These are phyloP conservation scores for Podilymbus podiceps DNA, from an alignment of 2,113 vertebrate genomes.

Conservation along the genomic window DNA sequence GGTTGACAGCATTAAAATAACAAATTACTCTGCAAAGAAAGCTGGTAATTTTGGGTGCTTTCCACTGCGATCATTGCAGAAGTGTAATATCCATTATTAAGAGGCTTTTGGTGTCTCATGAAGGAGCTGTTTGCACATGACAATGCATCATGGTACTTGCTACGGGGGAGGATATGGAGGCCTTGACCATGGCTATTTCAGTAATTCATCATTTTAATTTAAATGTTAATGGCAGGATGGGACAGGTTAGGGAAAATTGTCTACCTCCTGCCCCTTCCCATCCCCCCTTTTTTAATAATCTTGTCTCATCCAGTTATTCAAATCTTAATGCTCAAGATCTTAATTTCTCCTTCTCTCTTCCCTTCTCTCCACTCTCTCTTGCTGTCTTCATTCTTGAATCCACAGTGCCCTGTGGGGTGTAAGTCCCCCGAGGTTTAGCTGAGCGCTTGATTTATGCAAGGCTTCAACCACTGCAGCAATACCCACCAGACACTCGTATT, in stretches of 20 bases:
- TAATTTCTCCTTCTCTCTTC: neutral
- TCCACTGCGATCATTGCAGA: conserved; percentile 52
- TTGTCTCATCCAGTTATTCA: conserved; percentile 27
- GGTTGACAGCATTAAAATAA: conserved; percentile 73
- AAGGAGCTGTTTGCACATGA: conserved; percentile 58
- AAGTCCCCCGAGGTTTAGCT: neutral
- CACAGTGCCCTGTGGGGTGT: neutral
- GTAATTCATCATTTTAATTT: conserved; percentile 47
- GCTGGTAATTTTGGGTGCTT: conserved; percentile 63
- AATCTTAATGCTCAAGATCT: neutral
- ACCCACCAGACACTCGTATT: neutral
- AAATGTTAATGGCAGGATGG: conserved; percentile 45
- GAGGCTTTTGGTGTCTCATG: conserved; percentile 59
- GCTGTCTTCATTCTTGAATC: neutral
- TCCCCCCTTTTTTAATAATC: neutral
- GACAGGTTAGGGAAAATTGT: neutral
- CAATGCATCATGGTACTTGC: conserved; percentile 23
- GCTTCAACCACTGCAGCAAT: neutral
- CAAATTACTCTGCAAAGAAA: conserved; percentile 69
- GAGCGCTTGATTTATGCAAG: neutral
- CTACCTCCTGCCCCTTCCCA: neutral
- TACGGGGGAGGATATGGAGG: neutral
- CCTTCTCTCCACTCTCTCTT: neutral
- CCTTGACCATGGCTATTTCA: conserved; percentile 12
- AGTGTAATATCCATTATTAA: conserved; percentile 73